These are phyloP conservation scores for Eristalinus sepulchralis DNA, from an alignment of 2,888 invertebrate genomes.

Conservation along the genomic window DNA sequence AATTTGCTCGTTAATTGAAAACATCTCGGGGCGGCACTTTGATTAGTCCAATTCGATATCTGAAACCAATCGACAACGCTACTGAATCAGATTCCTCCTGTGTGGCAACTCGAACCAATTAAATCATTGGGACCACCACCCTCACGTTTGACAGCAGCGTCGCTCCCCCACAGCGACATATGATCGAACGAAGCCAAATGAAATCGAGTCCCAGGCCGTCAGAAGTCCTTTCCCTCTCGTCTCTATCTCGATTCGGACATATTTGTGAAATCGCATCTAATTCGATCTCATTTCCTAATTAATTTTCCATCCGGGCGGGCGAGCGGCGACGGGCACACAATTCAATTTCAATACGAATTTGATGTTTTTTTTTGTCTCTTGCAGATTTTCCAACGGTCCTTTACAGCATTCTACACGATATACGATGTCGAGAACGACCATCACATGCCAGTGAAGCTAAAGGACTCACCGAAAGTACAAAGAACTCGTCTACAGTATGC, in stretches of 20 bases:
- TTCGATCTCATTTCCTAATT: constrained; percentile 38
- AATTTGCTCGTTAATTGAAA: neutral
- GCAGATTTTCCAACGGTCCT: constrained; percentile 92
- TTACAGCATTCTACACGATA: constrained; percentile 93
- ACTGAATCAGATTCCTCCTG: neutral
- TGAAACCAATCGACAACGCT: neutral
- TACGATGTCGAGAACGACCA: constrained; percentile 96
- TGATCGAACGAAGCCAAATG: neutral
- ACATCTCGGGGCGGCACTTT: neutral
- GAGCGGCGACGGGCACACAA: neutral
- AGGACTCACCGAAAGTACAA: constrained; percentile 86
- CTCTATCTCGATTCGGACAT: neutral
- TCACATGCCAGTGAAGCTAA: constrained; percentile 91
- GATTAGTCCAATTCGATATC: neutral
- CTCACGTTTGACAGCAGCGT: neutral
- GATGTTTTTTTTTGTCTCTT: constrained; percentile 77
- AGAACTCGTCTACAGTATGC: constrained; percentile 91
- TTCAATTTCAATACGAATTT: neutral
- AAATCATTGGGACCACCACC: neutral
- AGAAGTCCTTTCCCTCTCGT: neutral
- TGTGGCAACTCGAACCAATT: neutral
- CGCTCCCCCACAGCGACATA: neutral
- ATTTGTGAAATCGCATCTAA: constrained; percentile 2
- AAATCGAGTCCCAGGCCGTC: neutral
- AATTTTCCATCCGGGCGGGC: neutral